Evolutionary conservation across 2,113 vertebrate genomes (phyloP).

Genomic region (Isurus oxyrinchus): DNA sequence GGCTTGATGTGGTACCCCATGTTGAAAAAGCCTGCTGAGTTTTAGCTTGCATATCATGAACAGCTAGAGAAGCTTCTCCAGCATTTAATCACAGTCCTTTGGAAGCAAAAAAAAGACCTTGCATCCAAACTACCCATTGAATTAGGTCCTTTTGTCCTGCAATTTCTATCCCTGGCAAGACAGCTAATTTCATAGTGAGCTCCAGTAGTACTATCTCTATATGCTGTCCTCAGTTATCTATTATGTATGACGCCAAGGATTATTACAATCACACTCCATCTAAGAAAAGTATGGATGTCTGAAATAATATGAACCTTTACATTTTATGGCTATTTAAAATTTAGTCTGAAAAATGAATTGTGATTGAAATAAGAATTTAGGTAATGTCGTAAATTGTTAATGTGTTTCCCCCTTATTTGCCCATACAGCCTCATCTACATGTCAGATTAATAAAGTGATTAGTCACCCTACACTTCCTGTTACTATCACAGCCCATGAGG

Average conservation of each 20-base stretch:
- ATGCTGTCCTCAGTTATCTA: neutral
- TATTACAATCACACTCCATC: neutral
- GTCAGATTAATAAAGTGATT: slow-evolving; percentile 93
- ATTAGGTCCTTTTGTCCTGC: neutral
- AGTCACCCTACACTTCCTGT: slow-evolving; percentile 98
- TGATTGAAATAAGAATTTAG: neutral
- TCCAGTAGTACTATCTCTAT: neutral
- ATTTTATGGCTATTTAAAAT: slow-evolving; percentile 20
- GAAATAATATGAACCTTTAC: neutral
- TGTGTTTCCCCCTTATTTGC: slow-evolving; percentile 41
- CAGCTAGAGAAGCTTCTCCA: neutral
- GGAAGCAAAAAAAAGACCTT: neutral
- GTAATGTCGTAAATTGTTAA: neutral
- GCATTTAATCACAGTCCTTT: neutral
- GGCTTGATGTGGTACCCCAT: neutral
- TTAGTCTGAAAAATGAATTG: neutral
- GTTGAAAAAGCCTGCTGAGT: neutral
- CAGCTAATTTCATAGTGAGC: neutral
- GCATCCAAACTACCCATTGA: neutral
- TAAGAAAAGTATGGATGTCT: neutral
- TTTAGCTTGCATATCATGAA: neutral
- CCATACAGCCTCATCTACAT: slow-evolving; percentile 58
- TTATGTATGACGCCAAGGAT: neutral
- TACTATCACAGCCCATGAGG: slow-evolving; percentile 94
- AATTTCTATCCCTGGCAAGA: neutral